A percentile compares a stretch with the other conserved stretches of the same genome.
phyloP scores from a whole-genome alignment of 2,113 vertebrate species.

The Ascaphus truei region DNA sequence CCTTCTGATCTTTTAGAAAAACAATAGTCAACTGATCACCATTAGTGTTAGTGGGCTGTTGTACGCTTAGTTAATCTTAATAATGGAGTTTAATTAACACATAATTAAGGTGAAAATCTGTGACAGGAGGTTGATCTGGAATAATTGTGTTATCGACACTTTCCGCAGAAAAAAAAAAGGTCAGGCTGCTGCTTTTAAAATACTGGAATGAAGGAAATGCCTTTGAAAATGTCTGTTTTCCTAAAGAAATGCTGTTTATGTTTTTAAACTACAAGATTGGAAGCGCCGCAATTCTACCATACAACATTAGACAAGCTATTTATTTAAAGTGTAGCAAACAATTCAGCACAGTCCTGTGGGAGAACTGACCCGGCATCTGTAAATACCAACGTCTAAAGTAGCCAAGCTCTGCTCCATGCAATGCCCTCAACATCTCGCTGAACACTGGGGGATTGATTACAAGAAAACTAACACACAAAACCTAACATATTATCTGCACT shows the following conservation, averaged over 20 bases:
- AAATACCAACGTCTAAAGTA: background rate
- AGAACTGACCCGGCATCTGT: background rate
- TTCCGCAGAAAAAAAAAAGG: background rate
- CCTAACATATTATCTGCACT: background rate
- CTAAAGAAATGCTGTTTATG: background rate
- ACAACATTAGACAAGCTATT: background rate
- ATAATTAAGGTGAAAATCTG: background rate
- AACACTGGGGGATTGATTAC: slow-evolving; percentile 21
- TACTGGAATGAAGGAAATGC: too few relatives aligned
- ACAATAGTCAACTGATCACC: background rate
- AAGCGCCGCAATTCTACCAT: background rate
- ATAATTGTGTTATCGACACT: background rate
- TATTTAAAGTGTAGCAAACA: background rate
- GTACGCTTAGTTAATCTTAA: slow-evolving; percentile 14
- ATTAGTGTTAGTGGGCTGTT: background rate
- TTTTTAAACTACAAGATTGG: background rate
- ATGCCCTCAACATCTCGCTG: background rate
- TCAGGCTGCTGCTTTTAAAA: background rate
- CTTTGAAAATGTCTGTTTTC: background rate
- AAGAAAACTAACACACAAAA: slow-evolving; percentile 6
- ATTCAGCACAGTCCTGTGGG: background rate
- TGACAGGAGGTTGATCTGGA: slow-evolving; percentile 10
- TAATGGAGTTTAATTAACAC: slow-evolving; percentile 24
- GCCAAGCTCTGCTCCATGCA: background rate
- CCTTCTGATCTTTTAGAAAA: background rate